A percentile compares a stretch with the other conserved stretches of the same genome.
Evolutionary conservation across 2,888 invertebrate genomes (phyloP).

Genomic region (Tubulanus polymorphus): DNA sequence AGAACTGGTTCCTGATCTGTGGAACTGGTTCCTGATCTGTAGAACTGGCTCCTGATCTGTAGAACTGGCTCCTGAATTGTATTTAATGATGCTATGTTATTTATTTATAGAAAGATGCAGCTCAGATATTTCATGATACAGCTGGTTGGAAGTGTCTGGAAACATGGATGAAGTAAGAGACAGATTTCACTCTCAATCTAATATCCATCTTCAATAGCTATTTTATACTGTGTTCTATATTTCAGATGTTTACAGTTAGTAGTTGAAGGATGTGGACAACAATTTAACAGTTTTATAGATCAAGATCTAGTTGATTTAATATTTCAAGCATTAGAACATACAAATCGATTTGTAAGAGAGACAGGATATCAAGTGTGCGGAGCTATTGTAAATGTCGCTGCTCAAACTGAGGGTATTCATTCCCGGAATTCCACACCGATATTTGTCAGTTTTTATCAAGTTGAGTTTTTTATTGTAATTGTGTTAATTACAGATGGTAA

Average conservation of each 20-base stretch:
- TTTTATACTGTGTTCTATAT: conserved; percentile 1
- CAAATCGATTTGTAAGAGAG: conserved; percentile 59
- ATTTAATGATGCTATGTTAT: conserved; percentile 1
- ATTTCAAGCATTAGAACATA: conserved; percentile 54
- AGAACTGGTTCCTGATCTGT: too few species aligned
- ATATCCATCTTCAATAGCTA: not conserved
- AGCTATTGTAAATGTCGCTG: conserved; percentile 54
- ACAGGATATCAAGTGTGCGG: conserved; percentile 56
- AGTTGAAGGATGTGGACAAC: conserved; percentile 54
- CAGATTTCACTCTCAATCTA: not conserved
- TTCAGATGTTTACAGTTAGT: conserved; percentile 55
- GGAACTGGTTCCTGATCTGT: too few species aligned
- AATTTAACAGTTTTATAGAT: conserved; percentile 52
- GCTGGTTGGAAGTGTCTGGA: conserved; percentile 59
- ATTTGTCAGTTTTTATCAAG: too few species aligned
- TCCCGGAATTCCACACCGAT: too few species aligned
- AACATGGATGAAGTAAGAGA: conserved; percentile 58
- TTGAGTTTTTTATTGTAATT: not conserved
- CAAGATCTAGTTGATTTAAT: conserved; percentile 56
- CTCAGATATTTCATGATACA: conserved; percentile 58
- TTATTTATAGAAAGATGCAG: conserved; percentile 43
- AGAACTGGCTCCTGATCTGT: too few species aligned
- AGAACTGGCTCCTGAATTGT: too few species aligned
- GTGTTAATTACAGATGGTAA: conserved; percentile 11
- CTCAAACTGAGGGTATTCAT: conserved; percentile 31